Percentiles rank a stretch among this genome's conserved stretches.
Conservation (phyloP, 2,797 vertebrate genomes). For the Chrysocyon brachyurus region DNA sequence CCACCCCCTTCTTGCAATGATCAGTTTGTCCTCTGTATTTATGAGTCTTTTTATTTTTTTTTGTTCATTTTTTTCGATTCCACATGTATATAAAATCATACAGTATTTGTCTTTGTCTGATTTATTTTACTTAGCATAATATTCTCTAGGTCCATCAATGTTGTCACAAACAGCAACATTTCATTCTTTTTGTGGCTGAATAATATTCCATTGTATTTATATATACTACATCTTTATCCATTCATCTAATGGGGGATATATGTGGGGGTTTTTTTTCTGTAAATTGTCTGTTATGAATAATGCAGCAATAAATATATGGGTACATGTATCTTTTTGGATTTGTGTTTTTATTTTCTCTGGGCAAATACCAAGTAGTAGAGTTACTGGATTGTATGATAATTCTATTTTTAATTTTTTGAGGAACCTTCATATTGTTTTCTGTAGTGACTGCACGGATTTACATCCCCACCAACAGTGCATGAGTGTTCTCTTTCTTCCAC, state of each 20-base stretch:
- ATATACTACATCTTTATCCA: background rate
- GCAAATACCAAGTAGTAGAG: background rate
- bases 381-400: background rate
- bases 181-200: background rate
- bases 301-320: background rate
- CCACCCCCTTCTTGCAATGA: background rate
- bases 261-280: background rate
- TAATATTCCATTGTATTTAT: background rate
- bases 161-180: background rate
- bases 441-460: background rate
- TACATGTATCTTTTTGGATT: background rate
- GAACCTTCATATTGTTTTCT: background rate
- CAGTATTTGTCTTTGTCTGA: background rate
- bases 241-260: background rate
- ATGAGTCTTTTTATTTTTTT: background rate
- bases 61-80: background rate
- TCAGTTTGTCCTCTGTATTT: background rate
- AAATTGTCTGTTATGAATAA: background rate
- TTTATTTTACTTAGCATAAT: background rate
- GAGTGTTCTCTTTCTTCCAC: background rate
- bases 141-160: background rate
- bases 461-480: background rate
- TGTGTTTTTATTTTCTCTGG: background rate
- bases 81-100: background rate
- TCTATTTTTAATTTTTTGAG: background rate